Base-by-base conservation (phyloP, 2,797 vertebrate species). In the Apogon hyalosoma region DNA sequence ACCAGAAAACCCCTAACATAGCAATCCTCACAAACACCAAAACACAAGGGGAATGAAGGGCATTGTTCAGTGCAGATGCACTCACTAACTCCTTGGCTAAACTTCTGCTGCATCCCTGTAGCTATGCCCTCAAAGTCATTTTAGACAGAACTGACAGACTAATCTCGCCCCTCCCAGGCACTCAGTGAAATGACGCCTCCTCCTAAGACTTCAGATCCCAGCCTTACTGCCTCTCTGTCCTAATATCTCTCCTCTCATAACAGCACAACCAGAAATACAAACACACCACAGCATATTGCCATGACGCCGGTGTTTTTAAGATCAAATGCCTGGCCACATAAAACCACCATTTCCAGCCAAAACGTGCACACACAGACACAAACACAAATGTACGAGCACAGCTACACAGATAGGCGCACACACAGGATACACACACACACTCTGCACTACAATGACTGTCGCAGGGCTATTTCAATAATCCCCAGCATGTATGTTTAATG, bases 401-500 rank as follows among this genome's bases (percentile, higher is more conserved):
- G 13, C 1, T 1, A 36, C 49, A 49, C 55, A 43, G 11, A 62
- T 7, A 48, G 12, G 39, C 12, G 24, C 38, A 69, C 43, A 63
- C 24, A 45, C 41, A 60, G 11, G 14, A 57, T 11, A 38, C 33
- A 58, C 67, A 73, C 67, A 73, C 63, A 62, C 63, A 64, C 41
- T 40, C 59, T 50, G 36, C 70, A 69, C 92, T 88, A 94, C 94
- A 92, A 89, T 92, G 89, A 92, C 91, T 92, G 93, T 91, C 86
- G 80, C 91, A 85, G 91, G 90, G 84, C 92, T 92, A 92, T 95
- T 96, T 95, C 94, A 94, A 94, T 95, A 96, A 94, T 95, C 93
- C 92, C 88, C 92, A 91, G 94, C 96, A 95, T 96, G 95, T 95
- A 95, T 95, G 94, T 96, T 97, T 96, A 96, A 96, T 96, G 95